Conservation (phyloP, 1,140 invertebrate genomes). For the Drosophila sp. region DNA sequence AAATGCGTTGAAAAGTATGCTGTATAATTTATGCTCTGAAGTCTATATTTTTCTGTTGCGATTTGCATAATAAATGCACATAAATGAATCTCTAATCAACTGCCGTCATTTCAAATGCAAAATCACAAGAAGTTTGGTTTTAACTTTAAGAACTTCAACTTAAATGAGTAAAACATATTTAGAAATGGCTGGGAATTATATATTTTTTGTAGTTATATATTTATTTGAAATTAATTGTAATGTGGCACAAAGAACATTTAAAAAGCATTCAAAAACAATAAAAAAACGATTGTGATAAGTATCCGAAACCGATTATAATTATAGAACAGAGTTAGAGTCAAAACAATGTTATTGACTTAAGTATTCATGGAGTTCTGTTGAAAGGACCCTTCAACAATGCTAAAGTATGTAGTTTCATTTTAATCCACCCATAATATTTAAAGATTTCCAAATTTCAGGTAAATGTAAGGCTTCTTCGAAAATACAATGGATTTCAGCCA, state of each 20-base stretch:
- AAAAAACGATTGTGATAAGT: too few relatives aligned
- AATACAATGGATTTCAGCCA: conserved; percentile 36
- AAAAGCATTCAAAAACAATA: background rate
- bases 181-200: too few relatives aligned
- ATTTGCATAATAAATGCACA: conserved; percentile 33
- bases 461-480: conserved; percentile 30
- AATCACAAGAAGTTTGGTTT: background rate
- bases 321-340: too few relatives aligned
- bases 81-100: conserved; percentile 35
- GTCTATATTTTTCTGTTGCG: conserved; percentile 6
- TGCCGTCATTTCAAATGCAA: background rate
- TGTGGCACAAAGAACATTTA: too few relatives aligned
- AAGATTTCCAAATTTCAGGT: conserved; percentile 16
- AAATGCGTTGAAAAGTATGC: conserved; percentile 55
- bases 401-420: conserved; percentile 6
- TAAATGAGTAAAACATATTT: too few relatives aligned
- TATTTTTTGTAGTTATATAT: too few relatives aligned
- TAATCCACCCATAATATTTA: too few relatives aligned
- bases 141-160: background rate
- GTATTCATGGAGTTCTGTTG: conserved; percentile 23
- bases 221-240: too few relatives aligned
- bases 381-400: conserved; percentile 31
- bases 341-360: conserved; percentile 16
- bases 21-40: conserved; percentile 32
- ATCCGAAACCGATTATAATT: too few relatives aligned